Conservation (phyloP, 1,140 invertebrate species). For the Bradysia coprophila region DNA sequence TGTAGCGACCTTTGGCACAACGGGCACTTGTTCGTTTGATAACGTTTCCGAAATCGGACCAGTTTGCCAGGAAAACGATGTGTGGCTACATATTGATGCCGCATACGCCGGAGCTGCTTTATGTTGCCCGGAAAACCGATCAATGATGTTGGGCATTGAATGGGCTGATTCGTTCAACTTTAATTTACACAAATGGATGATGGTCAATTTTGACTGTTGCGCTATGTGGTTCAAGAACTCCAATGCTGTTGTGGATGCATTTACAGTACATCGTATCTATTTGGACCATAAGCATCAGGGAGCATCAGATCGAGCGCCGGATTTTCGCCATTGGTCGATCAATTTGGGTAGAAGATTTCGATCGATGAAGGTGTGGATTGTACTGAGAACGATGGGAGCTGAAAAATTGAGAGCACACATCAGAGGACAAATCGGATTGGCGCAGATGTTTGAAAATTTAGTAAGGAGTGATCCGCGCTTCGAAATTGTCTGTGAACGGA, state of each 20-base stretch:
- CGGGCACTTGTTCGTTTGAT: constrained; percentile 85
- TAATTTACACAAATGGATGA: constrained; percentile 84
- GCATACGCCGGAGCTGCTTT: constrained; percentile 81
- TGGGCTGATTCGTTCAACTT: constrained; percentile 73
- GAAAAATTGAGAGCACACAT: constrained; percentile 63
- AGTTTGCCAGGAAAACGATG: constrained; percentile 50
- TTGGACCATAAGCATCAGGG: constrained; percentile 48
- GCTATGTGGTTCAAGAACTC: constrained; percentile 73
- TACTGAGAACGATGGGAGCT: constrained; percentile 65
- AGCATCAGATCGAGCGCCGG: constrained; percentile 53
- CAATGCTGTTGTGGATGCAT: constrained; percentile 59
- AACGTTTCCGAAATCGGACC: constrained; percentile 62
- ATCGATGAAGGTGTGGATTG: constrained; percentile 89
- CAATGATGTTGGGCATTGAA: constrained; percentile 63
- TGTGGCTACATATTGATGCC: constrained; percentile 82
- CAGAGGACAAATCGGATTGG: constrained; percentile 51
- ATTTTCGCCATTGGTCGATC: constrained; percentile 92
- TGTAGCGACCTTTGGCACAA: constrained; percentile 78
- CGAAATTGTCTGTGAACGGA: constrained; percentile 48
- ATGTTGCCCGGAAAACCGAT: constrained; percentile 74
- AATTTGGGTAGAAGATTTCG: constrained; percentile 77
- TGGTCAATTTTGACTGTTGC: constrained; percentile 85
- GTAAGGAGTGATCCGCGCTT: constrained; percentile 53
- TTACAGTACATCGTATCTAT: constrained; percentile 87
- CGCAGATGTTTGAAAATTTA: constrained; percentile 54